Percentiles rank a stretch among this genome's conserved stretches.
Evolutionary conservation across 2,113 vertebrate species (phyloP).

Genomic region (Microcebus griseorufus): DNA sequence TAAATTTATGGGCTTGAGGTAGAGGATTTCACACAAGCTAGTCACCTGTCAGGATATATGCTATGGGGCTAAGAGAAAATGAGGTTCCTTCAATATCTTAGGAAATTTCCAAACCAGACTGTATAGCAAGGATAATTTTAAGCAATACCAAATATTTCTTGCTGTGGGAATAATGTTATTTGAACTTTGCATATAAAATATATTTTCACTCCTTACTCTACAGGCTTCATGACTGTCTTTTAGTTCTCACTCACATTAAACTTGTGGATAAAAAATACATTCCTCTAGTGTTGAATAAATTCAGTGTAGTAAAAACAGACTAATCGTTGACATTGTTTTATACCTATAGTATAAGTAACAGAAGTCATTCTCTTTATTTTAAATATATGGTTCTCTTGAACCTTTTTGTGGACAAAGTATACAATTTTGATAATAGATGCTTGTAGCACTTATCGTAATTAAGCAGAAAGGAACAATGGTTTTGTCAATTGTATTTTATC

Average conservation of each 20-base stretch:
- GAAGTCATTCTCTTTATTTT: slow-evolving; percentile 34
- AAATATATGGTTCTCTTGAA: slow-evolving; percentile 11
- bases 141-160: background rate
- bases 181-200: slow-evolving; percentile 7
- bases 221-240: background rate
- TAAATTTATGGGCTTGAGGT: background rate
- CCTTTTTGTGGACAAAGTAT: background rate
- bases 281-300: too few relatives aligned
- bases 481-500: background rate
- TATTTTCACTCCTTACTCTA: background rate
- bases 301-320: too few relatives aligned
- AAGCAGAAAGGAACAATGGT: background rate
- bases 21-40: background rate
- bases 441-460: background rate
- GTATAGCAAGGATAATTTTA: background rate
- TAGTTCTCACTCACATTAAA: slow-evolving; percentile 38
- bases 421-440: background rate
- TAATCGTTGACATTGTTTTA: background rate
- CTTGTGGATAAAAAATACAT: background rate
- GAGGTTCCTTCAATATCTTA: slow-evolving; percentile 12
- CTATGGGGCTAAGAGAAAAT: background rate
- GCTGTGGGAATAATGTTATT: background rate
- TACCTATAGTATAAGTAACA: background rate
- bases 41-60: background rate
- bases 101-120: background rate